Base-by-base conservation (phyloP, 2,113 vertebrate species). In the Aythya baeri region DNA sequence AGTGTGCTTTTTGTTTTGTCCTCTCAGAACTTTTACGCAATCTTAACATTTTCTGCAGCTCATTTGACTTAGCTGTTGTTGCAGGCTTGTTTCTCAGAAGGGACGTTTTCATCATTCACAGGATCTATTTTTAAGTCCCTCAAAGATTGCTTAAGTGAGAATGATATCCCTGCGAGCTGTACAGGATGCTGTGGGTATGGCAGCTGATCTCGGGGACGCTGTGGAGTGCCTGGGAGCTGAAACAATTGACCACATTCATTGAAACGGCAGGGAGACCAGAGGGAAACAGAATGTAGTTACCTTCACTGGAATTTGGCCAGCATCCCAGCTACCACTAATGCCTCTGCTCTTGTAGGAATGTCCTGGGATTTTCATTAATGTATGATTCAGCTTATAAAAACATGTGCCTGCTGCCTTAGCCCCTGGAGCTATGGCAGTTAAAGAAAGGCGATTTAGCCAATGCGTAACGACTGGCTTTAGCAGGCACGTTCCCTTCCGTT, bases 301-400 rank as follows among this genome's bases (percentile, higher is more conserved):
- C 89, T 94, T 82, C 89, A 20, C 50, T 63, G 89, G 89, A 92
- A 95, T 95, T 89, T 95, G 89, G 95, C 93, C 87, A 92, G 87
- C 2, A 0, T 88, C 93, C 93, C 84, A 87, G 84, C 71, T 94
- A 29, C 86, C 44, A 66, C 67, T 92, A 94, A 95, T 85, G 91
- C 84, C 70, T 94, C 66, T 87, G 63, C 71, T 94, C 87, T 80
- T 85, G 31, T 54, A 85, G 75, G 84, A 95, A 92, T 73, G 84
- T 89, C 94, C 89, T 83, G 82, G 91, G 91, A 94, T 96, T 97
- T 95, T 94, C 87, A 66, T 85, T 80, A 79, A 91, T 85, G 89
- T 70, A 70, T 80, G 91, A 94, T 94, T 92, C 89, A 83, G 78
- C 87, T 94, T 95, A 89, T 44, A 94, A 91, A 95, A 95, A 94